Base-by-base conservation (phyloP, 2,888 invertebrate species). In the Acanthosepion pharaonis region DNA sequence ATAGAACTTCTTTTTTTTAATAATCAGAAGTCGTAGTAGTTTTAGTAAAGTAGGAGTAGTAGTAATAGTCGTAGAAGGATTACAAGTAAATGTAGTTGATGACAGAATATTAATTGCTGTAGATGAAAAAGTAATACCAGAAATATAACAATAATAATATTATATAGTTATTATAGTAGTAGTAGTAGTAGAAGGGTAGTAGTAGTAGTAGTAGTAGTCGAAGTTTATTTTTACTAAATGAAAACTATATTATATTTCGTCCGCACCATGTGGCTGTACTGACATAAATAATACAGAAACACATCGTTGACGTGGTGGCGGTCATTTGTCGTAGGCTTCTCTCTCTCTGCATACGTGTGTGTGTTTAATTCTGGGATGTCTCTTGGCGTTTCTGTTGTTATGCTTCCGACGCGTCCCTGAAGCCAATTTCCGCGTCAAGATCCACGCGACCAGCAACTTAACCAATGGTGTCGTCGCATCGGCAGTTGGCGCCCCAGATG, bases 401-500 rank as follows among this genome's bases (percentile, higher is more conserved):
- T 78, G n/a, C n/a, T 78, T n/a, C n/a, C n/a, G 78, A 33, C 15
- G 78, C 78, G 78, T 78, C 78, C n/a, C n/a, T 78, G 78, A 78
- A 78, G 78, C 78, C 78, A 78, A 78, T n/a, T 78, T 18, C 78
- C 78, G 78, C 78, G 78, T 78, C 78, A n/a, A 33, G 78, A 33
- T 78, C 78, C 78, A 78, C 78, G n/a, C 11, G 48, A 92, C 48
- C 51, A 49, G n/a, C 6, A 48, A n/a, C 51, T 51, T 92, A 92
- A 49, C 92, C 92, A 92, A 92, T 51, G 55, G 94, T 94, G 42
- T 94, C 53, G 33, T 94, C 93, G 51, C 93, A 93, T 33, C 94
- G 94, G 94, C 94, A 94, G 94, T 94, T 94, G 33, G 94, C 94
- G 3, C 94, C 94, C 94, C 94, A 94, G 94, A 94, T 94, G 59